Evolutionary conservation across 2,113 vertebrate genomes (phyloP), one percentile per base, ranked within the genome.

Genomic region (Ptilonorhynchus violaceus): DNA sequence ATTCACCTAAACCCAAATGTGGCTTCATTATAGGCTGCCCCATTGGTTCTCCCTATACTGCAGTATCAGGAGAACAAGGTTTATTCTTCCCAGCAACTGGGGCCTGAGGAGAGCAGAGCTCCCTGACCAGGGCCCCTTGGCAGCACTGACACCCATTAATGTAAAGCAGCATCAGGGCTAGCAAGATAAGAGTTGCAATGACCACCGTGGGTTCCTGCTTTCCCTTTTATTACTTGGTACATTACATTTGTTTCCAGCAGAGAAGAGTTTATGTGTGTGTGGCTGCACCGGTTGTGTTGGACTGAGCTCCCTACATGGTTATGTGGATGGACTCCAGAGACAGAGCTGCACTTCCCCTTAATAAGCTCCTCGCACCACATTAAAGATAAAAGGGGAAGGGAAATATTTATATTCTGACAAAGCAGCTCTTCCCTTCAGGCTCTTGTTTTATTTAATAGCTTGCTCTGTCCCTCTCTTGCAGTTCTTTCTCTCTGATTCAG

Each of bases 381-480:
- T 98, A 98, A 96, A 98, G 98, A 98, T 98, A 97, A 98, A 98
- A 98, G 97, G 91, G 88, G 96, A 97, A 97, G 97, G 97, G 96
- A 98, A 98, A 98, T 98, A 98, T 98, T 98, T 98, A 98, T 98
- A 98, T 98, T 98, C 98, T 98, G 98, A 98, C 98, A 98, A 98
- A 98, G 97, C 97, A 97, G 94, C 96, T 97, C 97, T 98, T 98
- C 97, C 97, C 97, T 98, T 98, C 97, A 97, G 97, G 96, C 96
- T 98, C 97, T 96, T 98, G 98, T 98, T 98, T 98, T 98, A 98
- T 98, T 98, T 98, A 98, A 98, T 97, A 98, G 95, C 92, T 98
- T 94, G 96, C 96, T 98, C 97, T 94, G 97, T 98, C 97, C 97
- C 94, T 94, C 94, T 97, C 90, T 60, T 95, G 76, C 77, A 85